Base-by-base conservation (phyloP, 2,888 invertebrate species). In the Globia sparganii region DNA sequence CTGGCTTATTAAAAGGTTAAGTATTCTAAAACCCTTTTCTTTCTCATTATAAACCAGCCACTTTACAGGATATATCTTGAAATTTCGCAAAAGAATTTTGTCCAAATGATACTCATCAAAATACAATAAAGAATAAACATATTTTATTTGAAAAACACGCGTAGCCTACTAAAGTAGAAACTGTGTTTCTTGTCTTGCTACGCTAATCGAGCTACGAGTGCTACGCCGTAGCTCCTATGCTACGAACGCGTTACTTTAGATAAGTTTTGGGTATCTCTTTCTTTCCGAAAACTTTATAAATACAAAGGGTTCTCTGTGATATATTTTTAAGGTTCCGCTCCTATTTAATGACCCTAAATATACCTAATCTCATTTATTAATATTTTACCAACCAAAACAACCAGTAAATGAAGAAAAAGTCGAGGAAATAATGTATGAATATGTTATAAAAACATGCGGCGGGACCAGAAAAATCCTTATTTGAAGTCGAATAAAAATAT, bases 401-500 rank as follows among this genome's bases (percentile, higher is more conserved):
- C 9, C 53, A 53, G n/a, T 53, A 56, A n/a, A 56, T 11, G 0
- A 56, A 56, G 53, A 56, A 56, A 56, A 56, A 4, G 4, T n/a
- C 2, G 28, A 3, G 13, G 5, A 58, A 62, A 68, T 62, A 49
- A 49, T 18, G 8, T 64, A 25, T 49, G n/a, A 78, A 74, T 64
- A 75, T 28, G 37, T 56, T 68, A 75, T 46, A 75, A 80, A 49
- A 80, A 80, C 31, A 69, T 68, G 56, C 37, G 68, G 25, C 3
- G 13, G 43, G 34, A 21, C 59, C 61, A 81, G 37, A 78, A 34
- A 74, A 82, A 72, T 61, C 66, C 61, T 67, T 71, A 76, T 81
- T 76, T 69, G 79, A 68, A 72, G 53, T 71, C 67, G 40, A 81
- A 82, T 78, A 82, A 82, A 82, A 78, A 75, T 64, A 75, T 72